Base-by-base conservation (phyloP, 2,113 vertebrate genomes). In the Otocyon megalotis region DNA sequence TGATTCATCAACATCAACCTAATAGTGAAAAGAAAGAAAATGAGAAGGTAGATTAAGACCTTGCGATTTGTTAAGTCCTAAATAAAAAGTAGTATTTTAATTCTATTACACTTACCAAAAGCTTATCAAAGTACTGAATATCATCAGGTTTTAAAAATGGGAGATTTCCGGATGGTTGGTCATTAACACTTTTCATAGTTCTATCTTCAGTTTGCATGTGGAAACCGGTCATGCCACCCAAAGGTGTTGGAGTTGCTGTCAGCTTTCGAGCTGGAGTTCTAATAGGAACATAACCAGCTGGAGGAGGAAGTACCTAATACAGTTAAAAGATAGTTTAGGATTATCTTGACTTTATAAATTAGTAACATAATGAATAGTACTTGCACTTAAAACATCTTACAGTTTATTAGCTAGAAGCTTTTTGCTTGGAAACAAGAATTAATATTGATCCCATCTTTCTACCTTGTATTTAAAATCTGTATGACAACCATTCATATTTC, bases 1-100 rank as follows among this genome's bases (percentile, higher is more conserved):
- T 35, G 99, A 99, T 98, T 99, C 99, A 94, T 99, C 99, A 92
- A 99, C 99, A 98, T 99, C 99, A 96, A 99, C 99, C 99, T 99
- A 93, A 81, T 2, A 89, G 12, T 82, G 93, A 84, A 90, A 90
- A 93, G n/a, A 79, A 90, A 35, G 90, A 97, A 24, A 97, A 93
- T 90, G 81, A 76, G 37, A 88, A 95, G 10, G 9, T 26, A 63
- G 56, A 8, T 65, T 79, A 85, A 96, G 13, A 67, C 0, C n/a
- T 4, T 50, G 74, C 37, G 17, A 93, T 82, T 93, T 93, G n/a
- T 0, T 62, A 96, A 83, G n/a, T 35, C 32, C 50, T 58, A 67
- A 95, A 94, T 67, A 93, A 76, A 91, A 90, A 92, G 14, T 12
- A 93, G 6, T 50, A 60, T 62, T 90, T 48, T 43, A 26, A 48